Percentiles rank a stretch among this genome's conserved stretches.
Evolutionary conservation across 2,113 vertebrate species (phyloP).

Genomic region (Apteryx owenii): DNA sequence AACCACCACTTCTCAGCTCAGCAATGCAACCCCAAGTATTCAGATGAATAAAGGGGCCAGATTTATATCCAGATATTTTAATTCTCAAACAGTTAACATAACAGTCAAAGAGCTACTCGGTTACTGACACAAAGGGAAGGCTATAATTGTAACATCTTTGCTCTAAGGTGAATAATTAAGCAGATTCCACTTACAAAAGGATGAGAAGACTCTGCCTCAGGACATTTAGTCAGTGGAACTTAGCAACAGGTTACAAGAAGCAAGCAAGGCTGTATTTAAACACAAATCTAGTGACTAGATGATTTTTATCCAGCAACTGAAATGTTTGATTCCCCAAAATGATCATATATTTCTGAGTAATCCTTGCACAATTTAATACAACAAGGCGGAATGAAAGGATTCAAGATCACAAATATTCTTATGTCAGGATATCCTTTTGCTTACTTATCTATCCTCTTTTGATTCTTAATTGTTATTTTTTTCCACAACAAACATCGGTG

Average conservation of each 20-base stretch:
- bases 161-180: constrained; percentile 70
- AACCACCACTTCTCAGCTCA: constrained; percentile 11
- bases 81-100: constrained; percentile 53
- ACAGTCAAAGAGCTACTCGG: constrained; percentile 47
- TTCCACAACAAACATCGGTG: background rate
- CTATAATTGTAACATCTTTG: constrained; percentile 63
- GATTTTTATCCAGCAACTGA: background rate
- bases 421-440: background rate
- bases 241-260: constrained; percentile 51
- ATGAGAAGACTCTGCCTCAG: constrained; percentile 56
- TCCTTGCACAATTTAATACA: background rate
- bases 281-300: constrained; percentile 11
- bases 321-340: background rate
- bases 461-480: background rate
- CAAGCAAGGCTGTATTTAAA: constrained; percentile 57
- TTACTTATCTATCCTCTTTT: background rate
- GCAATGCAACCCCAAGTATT: background rate
- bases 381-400: background rate
- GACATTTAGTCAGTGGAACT: constrained; percentile 50
- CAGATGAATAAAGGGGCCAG: constrained; percentile 29
- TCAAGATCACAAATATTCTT: background rate
- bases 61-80: constrained; percentile 55
- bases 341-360: background rate
- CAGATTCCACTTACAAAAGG: constrained; percentile 67
- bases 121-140: constrained; percentile 60